A percentile compares a stretch with the other conserved stretches of the same genome.
These are phyloP conservation scores for Pyrrhosoma nymphula DNA, from an alignment of 2,888 invertebrate genomes.

Conservation along the genomic window DNA sequence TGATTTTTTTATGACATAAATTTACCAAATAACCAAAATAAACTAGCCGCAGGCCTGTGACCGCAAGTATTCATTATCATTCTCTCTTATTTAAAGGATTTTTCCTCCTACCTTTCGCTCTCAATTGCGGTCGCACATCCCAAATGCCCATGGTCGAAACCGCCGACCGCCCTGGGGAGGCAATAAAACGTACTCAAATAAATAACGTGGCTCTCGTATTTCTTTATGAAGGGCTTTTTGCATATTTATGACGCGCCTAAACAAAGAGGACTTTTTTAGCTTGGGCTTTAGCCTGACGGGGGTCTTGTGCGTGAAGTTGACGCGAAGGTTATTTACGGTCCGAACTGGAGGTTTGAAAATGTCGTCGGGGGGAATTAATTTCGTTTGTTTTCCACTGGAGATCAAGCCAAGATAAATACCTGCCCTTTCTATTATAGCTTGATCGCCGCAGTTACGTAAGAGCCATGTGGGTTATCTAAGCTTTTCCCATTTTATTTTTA, in stretches of 20 bases:
- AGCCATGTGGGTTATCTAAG: too few relatives aligned
- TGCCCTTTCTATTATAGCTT: too few relatives aligned
- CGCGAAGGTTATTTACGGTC: background rate
- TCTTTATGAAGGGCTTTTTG: slow-evolving; percentile 1
- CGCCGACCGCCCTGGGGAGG: background rate
- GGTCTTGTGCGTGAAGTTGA: background rate
- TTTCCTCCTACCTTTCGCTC: too few relatives aligned
- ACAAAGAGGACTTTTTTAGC: background rate
- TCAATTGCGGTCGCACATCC: too few relatives aligned
- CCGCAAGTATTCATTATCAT: too few relatives aligned
- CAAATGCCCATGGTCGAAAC: background rate
- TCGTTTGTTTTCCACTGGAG: background rate
- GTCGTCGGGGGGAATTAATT: background rate
- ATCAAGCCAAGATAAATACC: background rate
- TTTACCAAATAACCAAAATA: too few relatives aligned
- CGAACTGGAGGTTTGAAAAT: background rate
- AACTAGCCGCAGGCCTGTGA: too few relatives aligned
- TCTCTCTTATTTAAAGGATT: too few relatives aligned
- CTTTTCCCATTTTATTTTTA: too few relatives aligned
- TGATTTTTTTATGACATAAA: too few relatives aligned
- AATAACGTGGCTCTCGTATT: background rate
- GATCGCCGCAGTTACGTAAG: too few relatives aligned
- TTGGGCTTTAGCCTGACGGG: background rate
- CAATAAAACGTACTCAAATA: background rate
- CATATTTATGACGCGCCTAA: background rate